These are phyloP conservation scores for Chironex yamaguchii DNA, from an alignment of 30 jellyfish, hydroid and myxozoan species.

Conservation along the genomic window DNA sequence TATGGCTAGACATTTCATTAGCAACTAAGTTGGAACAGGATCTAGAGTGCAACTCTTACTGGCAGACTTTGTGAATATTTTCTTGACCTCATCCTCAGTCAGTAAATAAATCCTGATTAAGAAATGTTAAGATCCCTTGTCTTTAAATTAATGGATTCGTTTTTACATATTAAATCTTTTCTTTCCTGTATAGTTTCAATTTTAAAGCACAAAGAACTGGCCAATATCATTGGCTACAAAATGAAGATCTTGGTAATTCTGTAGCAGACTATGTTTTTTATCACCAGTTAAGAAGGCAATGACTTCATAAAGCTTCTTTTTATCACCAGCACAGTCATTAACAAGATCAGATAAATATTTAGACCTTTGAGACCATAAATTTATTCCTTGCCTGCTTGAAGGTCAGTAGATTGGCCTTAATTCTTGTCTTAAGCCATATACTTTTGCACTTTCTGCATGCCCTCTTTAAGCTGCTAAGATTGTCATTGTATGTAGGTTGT, in stretches of 20 bases:
- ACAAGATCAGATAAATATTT: constrained; percentile 38
- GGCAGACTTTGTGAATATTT: background rate
- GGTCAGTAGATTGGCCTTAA: constrained; percentile 10
- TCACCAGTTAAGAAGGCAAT: constrained; percentile 34
- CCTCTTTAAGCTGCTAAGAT: constrained; percentile 21
- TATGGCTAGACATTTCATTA: constrained; percentile 28
- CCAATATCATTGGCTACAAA: too few species aligned
- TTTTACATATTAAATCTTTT: constrained; percentile 23
- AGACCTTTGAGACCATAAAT: constrained; percentile 39
- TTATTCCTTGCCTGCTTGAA: constrained; percentile 43
- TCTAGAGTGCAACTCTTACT: constrained; percentile 28
- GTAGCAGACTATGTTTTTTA: constrained; percentile 20
- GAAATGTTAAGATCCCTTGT: too few species aligned
- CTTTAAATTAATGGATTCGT: background rate
- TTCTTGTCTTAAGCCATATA: constrained; percentile 9
- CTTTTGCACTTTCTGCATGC: constrained; percentile 24
- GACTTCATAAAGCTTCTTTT: constrained; percentile 45
- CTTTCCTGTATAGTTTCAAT: constrained; percentile 45
- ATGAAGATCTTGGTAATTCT: constrained; percentile 24
- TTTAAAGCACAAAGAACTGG: constrained; percentile 9
- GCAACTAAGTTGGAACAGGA: constrained; percentile 53
- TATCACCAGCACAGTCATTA: constrained; percentile 45
- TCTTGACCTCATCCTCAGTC: background rate
- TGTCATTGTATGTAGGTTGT: constrained; percentile 30
- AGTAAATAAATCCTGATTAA: too few species aligned